phyloP scores from a whole-genome alignment of 1,140 invertebrate species.

The Rhagoletis pomonella region DNA sequence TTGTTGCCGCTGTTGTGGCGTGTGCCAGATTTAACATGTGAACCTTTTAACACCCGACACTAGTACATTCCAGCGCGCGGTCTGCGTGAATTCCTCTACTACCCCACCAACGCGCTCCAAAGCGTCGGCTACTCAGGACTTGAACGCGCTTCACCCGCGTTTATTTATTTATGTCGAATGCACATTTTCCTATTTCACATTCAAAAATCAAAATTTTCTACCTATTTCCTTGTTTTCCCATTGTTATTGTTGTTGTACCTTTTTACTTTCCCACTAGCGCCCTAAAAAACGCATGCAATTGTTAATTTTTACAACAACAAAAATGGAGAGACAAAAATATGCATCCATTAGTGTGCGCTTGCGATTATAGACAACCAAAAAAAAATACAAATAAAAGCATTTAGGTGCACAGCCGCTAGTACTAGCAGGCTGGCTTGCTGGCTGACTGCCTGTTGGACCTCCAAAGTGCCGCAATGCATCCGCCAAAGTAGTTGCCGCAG shows the following conservation, averaged over 20 bases:
- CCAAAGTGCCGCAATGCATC: background rate
- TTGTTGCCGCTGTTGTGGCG: background rate
- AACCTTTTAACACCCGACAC: conserved; percentile 41
- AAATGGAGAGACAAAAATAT: background rate
- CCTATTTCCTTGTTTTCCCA: background rate
- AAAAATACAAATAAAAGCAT: conserved; percentile 2
- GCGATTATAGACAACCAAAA: background rate
- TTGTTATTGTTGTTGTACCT: background rate
- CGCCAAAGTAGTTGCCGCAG: conserved; percentile 18
- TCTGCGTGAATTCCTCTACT: too few relatives aligned
- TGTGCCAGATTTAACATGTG: conserved; percentile 36
- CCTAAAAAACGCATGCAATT: conserved; percentile 22
- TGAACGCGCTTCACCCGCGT: background rate
- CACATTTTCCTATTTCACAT: background rate
- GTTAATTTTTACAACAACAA: conserved; percentile 42
- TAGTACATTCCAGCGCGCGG: background rate
- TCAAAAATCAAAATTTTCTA: conserved; percentile 24
- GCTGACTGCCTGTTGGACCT: background rate
- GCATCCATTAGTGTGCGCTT: conserved; percentile 33
- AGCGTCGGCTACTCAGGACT: background rate
- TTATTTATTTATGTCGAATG: background rate
- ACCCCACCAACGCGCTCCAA: too few relatives aligned
- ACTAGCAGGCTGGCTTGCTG: too few relatives aligned
- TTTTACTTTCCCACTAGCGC: background rate
- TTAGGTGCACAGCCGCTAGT: background rate